phyloP scores from a whole-genome alignment of 2,888 invertebrate species.

The Octonoba sinensis region DNA sequence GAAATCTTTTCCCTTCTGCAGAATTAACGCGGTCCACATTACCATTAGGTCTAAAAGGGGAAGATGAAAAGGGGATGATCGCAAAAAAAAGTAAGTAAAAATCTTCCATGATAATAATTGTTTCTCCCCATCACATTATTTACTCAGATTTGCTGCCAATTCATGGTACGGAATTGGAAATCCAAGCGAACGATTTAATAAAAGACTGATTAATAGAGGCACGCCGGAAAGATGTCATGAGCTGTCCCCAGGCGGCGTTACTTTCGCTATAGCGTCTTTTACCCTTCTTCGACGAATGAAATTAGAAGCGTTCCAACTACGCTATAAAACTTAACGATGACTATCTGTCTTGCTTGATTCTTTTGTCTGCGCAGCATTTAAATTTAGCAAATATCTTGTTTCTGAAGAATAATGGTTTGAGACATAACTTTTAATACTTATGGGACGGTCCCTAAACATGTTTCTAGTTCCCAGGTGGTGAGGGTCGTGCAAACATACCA shows the following conservation, averaged over 20 bases:
- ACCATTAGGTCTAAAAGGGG: constrained; percentile 43
- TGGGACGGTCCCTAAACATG: constrained; percentile 9
- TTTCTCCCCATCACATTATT: constrained; percentile 43
- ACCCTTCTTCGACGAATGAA: constrained; percentile 21
- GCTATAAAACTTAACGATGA: constrained; percentile 59
- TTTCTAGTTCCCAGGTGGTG: not conserved
- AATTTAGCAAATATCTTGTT: not conserved
- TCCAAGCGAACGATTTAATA: constrained; percentile 55
- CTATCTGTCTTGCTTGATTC: constrained; percentile 46
- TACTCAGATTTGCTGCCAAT: constrained; percentile 40
- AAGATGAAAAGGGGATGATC: not conserved
- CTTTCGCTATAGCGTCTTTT: constrained; percentile 14
- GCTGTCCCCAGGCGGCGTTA: constrained; percentile 47
- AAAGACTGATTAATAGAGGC: constrained; percentile 50
- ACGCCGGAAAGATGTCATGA: constrained; percentile 20
- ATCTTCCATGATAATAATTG: constrained; percentile 30
- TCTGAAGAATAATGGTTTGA: constrained; percentile 3
- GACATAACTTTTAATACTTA: constrained; percentile 22
- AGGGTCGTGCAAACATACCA: no score
- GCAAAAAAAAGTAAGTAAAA: constrained; percentile 18
- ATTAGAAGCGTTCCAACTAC: constrained; percentile 31
- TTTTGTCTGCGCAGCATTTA: not conserved
- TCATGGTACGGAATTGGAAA: constrained; percentile 41
- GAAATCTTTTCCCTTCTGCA: constrained; percentile 3
- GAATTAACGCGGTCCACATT: constrained; percentile 47